These are phyloP conservation scores for Strix occidentalis DNA, from an alignment of 2,797 vertebrate genomes.

Conservation along the genomic window DNA sequence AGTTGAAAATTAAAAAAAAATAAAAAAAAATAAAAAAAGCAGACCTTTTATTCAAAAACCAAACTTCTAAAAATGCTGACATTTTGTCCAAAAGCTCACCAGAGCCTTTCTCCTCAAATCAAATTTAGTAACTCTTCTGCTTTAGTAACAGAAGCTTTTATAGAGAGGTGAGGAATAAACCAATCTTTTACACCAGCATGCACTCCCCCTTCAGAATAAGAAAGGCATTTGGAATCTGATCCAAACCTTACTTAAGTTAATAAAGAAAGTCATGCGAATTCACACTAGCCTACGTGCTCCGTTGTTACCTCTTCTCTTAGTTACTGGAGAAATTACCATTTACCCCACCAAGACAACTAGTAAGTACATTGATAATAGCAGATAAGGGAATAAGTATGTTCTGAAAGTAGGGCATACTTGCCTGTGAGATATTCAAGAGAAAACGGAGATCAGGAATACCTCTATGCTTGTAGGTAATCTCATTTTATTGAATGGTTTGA, in stretches of 20 bases:
- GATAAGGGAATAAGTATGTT: not conserved
- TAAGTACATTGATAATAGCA: not conserved
- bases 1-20: not conserved
- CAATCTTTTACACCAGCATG: not conserved
- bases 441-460: not conserved
- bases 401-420: not conserved
- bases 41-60: not conserved
- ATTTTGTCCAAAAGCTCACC: not conserved
- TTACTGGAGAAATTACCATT: not conserved
- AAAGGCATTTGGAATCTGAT: not conserved
- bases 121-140: not conserved
- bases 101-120: not conserved
- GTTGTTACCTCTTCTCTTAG: not conserved
- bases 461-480: not conserved
- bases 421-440: not conserved
- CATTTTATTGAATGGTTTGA: slow-evolving; percentile 64
- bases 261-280: not conserved
- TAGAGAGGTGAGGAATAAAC: not conserved
- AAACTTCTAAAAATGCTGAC: not conserved
- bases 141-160: not conserved
- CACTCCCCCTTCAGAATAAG: not conserved
- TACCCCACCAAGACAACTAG: not conserved
- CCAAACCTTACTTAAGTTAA: not conserved
- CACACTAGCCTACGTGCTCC: not conserved
- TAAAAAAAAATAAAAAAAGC: no score